Evolutionary conservation across 2,888 invertebrate genomes (phyloP).

Genomic region (Argyresthia goedartella): DNA sequence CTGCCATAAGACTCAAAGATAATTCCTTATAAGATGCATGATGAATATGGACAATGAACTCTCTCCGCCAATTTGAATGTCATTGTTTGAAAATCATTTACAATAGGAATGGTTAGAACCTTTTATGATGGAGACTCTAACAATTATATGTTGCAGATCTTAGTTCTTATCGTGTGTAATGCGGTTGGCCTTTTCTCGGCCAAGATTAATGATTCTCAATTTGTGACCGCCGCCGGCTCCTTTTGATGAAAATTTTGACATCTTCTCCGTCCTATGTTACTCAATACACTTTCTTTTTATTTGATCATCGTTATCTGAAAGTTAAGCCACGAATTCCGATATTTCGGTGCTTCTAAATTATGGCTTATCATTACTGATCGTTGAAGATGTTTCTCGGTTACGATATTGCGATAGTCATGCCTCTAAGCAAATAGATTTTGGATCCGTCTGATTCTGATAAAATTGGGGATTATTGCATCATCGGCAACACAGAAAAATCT

Average conservation of each 20-base stretch:
- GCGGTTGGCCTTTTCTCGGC: not conserved
- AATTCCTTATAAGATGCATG: not conserved
- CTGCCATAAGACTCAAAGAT: not conserved
- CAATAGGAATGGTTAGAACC: conserved; percentile 13
- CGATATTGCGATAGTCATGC: too few species aligned
- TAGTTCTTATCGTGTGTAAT: not conserved
- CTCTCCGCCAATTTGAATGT: conserved; percentile 37
- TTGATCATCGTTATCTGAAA: not conserved
- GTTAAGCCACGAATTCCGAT: not conserved
- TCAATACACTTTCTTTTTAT: conserved; percentile 1
- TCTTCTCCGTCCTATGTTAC: not conserved
- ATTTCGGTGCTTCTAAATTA: not conserved
- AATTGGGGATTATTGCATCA: too few species aligned
- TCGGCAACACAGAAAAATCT: not conserved
- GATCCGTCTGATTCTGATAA: too few species aligned
- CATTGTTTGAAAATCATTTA: conserved; percentile 29
- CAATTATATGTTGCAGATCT: not conserved
- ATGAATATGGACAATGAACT: conserved; percentile 39
- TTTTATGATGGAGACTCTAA: not conserved
- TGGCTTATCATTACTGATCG: too few species aligned
- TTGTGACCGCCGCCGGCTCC: not conserved
- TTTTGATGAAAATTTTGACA: not conserved
- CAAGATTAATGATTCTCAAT: not conserved
- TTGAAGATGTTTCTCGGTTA: too few species aligned
- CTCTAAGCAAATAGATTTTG: too few species aligned